Base-by-base conservation (phyloP, 2,797 vertebrate species). In the Podarcis siculus region DNA sequence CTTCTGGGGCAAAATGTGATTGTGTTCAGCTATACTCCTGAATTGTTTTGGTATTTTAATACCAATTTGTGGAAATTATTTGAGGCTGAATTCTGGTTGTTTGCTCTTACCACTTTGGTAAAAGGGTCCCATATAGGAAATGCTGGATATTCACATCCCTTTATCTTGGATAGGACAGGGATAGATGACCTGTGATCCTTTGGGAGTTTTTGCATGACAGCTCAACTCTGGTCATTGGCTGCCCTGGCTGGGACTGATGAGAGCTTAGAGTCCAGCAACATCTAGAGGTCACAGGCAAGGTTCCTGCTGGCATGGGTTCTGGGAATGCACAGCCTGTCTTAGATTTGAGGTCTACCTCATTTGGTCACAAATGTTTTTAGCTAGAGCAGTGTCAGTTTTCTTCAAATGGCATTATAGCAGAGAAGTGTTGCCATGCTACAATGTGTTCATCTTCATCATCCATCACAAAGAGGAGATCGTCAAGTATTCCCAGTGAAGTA, bases 1-100 rank as follows among this genome's bases (percentile, higher is more conserved):
- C 90, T 98, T 98, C 92, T 98, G 98, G 98, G 94, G 96, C 90
- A 98, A 98, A 93, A 94, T 92, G 4, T 98, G 95, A 92, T 45
- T 77, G 23, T 37, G n/a, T 82, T 78, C 35, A 88, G 92, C 73
- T 90, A 4, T 86, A 23, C 55, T 87, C 79, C 90, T 83, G 75
- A 92, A 86, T 64, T 66, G 4, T 61, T 92, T 30, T 89, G 8
- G 27, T 91, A 8, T 89, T 75, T 85, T 58, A 64, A 37, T 23
- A 42, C 1, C 25, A 1, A 81, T 93, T 94, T 91, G 89, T 72
- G 81, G 73, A 72, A 73, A 67, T 79, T 85, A 58, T 77, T 73
- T 73, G n/a, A 17, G 84, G 19, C 23, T 66, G 42, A 45, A 30
- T 39, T 32, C 37, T 4, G 15, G 23, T 35, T 90, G n/a, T 77